Evolutionary conservation across 1,140 invertebrate genomes (phyloP).

Genomic region (Macrotrachela quadricornifera): DNA sequence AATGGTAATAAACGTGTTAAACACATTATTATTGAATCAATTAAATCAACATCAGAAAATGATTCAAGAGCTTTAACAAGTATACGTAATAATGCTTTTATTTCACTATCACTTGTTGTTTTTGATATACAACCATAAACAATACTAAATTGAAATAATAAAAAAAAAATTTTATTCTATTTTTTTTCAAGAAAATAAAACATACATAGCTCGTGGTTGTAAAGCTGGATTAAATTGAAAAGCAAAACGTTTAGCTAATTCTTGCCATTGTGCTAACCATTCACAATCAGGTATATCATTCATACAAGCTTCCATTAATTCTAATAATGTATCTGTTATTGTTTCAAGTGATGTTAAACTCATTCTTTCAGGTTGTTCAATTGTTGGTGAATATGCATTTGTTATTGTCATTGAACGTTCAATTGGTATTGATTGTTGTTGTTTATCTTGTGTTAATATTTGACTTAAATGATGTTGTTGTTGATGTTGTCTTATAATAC

Average conservation of each 20-base stretch:
- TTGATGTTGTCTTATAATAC: too few species aligned
- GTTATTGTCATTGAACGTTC: background rate
- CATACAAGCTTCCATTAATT: slow-evolving; percentile 82
- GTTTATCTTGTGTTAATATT: background rate
- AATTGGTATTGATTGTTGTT: too few species aligned
- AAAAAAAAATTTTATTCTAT: too few species aligned
- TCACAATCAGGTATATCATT: slow-evolving; percentile 71
- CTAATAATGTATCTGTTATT: slow-evolving; percentile 81
- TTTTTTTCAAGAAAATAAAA: too few species aligned
- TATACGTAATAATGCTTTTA: slow-evolving; percentile 72
- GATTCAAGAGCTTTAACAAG: slow-evolving; percentile 80
- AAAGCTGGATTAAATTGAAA: slow-evolving; percentile 90
- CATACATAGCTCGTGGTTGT: slow-evolving; percentile 53
- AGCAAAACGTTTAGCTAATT: slow-evolving; percentile 66
- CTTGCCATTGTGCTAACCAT: slow-evolving; percentile 80
- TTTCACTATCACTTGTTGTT: slow-evolving; percentile 62
- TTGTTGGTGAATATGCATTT: background rate
- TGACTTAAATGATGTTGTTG: too few species aligned
- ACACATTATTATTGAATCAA: slow-evolving; percentile 88
- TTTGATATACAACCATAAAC: slow-evolving; percentile 91
- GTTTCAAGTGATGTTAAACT: slow-evolving; percentile 72
- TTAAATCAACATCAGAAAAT: slow-evolving; percentile 67
- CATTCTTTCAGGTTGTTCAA: slow-evolving; percentile 48
- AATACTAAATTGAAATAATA: slow-evolving; percentile 35
- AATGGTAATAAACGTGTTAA: slow-evolving; percentile 72